Base-by-base conservation (phyloP, 2,888 invertebrate species). In the Harpalus rubripes region DNA sequence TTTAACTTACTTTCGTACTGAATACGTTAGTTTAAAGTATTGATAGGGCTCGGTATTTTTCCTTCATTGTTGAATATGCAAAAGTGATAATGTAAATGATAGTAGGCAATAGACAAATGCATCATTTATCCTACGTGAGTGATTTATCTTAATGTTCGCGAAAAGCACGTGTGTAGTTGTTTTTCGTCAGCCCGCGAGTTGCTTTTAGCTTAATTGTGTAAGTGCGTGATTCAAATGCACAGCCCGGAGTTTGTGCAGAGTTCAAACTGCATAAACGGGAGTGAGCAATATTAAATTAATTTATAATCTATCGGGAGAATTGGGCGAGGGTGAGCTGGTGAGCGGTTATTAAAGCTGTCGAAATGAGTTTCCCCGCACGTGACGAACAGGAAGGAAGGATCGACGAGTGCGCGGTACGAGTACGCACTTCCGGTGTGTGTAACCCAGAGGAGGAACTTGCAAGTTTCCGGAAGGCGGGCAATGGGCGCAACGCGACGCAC, bases 231-330 rank as follows among this genome's bases (percentile, higher is more conserved):
- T 80, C 58, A 61, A 65, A 84, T 63, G 79, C 79, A 68, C 26
- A 56, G 58, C 32, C 56, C 12, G 7, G 26, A 63, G 18, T 2
- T 12, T 26, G 22, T 22, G 12, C 26, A 8, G 63, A 63, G 12
- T 22, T 15, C 63, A 63, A 18, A 63, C 15, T 41, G 59, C 61
- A 32, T 59, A 32, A 80, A 61, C 80, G 59, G 61, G 80, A 80
- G 61, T 63, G 59, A 59, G 80, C 82, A 82, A 82, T 82, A 82
- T 82, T 82, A 82, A 82, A 82, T 82, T 82, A 82, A 82, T 82
- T 72, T 82, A 82, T 82, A 82, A 82, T 82, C 82, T 82, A 82
- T 82, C 72, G 82, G 39, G 82, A 82, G 74, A 82, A 82, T 44
- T 82, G 72, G 15, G 74, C 56, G 56, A 82, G 82, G 72, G 72